Evolutionary conservation across 2,797 vertebrate species (phyloP), one percentile per base, ranked within the genome.

Genomic region (Spheniscus humboldti): DNA sequence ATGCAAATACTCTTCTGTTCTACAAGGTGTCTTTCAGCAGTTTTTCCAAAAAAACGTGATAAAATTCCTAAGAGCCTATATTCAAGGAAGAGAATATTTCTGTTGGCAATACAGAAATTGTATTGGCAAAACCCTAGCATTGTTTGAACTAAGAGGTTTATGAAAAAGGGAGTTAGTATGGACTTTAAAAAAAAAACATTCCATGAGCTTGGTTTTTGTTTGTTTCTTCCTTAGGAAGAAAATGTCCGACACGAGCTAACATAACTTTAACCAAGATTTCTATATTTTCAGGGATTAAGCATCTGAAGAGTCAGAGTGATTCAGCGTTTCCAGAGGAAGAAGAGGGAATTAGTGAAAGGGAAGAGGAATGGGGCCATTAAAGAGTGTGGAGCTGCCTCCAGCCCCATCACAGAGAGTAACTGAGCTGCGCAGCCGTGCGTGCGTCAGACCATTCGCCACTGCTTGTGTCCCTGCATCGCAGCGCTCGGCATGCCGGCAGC

Each of bases 251-350:
- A 7, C 3, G 4, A 80, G 18, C 31, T 56, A 78, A 66, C 27
- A 39, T 24, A 37, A 33, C 37, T 84, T 92, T 96, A 96, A 96
- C 82, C 69, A 13, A 56, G 24, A 48, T 91, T 91, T 97, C 53
- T 98, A 3, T 96, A 52, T 96, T 98, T 98, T 92, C 98, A 99
- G 99, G 98, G 86, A 97, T 98, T 94, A 98, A 98, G 90, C 98
- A 98, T 52, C 95, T 98, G 96, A 98, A 98, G 97, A 98, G 93
- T 55, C 98, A 98, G 96, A 98, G 94, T 27, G 98, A 98, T 18
- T 96, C 98, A 6, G 93, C 97, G 1, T 98, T 99, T 79, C 98
- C 97, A 47, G 98, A 99, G 82, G 98, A 99, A 96, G 98, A 98
- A 55, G 98, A 98, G 80, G 97, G 94, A 13, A 86, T 95, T 4